A percentile compares a stretch with the other conserved stretches of the same genome.
Evolutionary conservation across 2,797 vertebrate genomes (phyloP).

Genomic region (Strix occidentalis): DNA sequence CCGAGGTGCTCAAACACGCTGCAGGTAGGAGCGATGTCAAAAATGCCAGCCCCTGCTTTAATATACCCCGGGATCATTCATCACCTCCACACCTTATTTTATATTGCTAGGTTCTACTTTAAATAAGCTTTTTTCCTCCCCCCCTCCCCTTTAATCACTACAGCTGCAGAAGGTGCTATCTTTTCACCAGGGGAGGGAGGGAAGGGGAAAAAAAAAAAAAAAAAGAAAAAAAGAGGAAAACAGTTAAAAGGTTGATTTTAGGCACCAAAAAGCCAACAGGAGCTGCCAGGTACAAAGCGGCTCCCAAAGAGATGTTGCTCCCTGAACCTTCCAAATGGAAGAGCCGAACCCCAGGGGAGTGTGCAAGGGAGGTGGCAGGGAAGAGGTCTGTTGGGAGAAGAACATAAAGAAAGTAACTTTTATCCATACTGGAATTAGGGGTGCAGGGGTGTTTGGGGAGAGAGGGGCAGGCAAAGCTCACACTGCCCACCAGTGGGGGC

Average conservation of each 20-base stretch:
- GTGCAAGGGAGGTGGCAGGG: neutral
- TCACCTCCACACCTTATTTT: slow-evolving; percentile 54
- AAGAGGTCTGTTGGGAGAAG: neutral
- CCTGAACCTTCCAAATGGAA: neutral
- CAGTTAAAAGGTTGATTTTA: neutral
- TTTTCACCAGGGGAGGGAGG: neutral
- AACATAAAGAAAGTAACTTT: neutral
- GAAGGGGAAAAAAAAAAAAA: neutral
- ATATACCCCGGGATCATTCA: slow-evolving; percentile 11
- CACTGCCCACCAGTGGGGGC: accelerated
- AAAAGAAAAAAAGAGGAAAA: neutral
- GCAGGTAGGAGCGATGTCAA: neutral
- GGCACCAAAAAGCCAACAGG: neutral
- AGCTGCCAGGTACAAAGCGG: neutral
- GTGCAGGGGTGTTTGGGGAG: neutral
- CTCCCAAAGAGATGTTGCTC: neutral
- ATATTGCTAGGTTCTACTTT: slow-evolving; percentile 19
- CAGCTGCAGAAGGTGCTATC: slow-evolving; percentile 31
- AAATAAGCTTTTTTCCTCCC: neutral
- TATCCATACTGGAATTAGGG: neutral
- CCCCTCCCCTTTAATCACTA: slow-evolving; percentile 40
- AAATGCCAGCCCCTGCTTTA: slow-evolving; percentile 37
- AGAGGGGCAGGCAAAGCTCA: neutral
- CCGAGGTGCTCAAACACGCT: neutral
- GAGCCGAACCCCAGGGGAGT: neutral